Conservation (phyloP, 2,797 vertebrate genomes). For the Ptychadena robeensis region DNA sequence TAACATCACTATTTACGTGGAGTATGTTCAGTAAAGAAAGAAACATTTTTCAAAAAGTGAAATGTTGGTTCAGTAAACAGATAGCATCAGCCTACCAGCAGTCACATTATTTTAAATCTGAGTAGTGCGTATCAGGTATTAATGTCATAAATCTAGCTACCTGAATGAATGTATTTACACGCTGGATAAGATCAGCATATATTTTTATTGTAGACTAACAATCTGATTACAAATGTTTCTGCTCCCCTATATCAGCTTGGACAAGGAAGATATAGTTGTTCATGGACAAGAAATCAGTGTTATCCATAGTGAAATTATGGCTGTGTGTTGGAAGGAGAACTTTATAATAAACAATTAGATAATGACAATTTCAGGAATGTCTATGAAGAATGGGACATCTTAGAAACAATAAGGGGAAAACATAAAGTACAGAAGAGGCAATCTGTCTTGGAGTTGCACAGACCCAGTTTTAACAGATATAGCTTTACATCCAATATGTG, state of each 20-base stretch:
- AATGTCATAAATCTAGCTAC: constrained; percentile 74
- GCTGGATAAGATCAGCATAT: constrained; percentile 67
- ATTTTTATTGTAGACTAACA: constrained; percentile 71
- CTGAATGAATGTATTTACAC: constrained; percentile 67
- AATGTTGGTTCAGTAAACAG: constrained; percentile 62
- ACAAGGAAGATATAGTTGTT: constrained; percentile 51
- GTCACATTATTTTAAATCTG: constrained; percentile 69
- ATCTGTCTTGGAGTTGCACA: not conserved
- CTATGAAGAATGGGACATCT: not conserved
- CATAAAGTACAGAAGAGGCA: not conserved
- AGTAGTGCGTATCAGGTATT: constrained; percentile 64
- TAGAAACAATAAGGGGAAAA: not conserved
- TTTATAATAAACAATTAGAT: not conserved
- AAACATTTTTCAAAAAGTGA: constrained; percentile 68
- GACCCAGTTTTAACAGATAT: too few species aligned
- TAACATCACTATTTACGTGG: constrained; percentile 63
- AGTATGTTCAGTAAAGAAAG: constrained; percentile 60
- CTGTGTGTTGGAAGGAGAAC: constrained; percentile 4
- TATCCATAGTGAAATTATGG: not conserved
- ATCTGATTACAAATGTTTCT: constrained; percentile 66
- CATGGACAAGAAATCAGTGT: constrained; percentile 30
- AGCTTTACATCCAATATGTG: too few species aligned
- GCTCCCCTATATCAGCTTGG: constrained; percentile 61
- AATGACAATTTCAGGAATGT: not conserved
- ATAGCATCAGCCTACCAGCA: constrained; percentile 72